A percentile compares a stretch with the other conserved stretches of the same genome.
Evolutionary conservation across 2,888 invertebrate genomes (phyloP).

Genomic region (Ormyrus nitidulus): DNA sequence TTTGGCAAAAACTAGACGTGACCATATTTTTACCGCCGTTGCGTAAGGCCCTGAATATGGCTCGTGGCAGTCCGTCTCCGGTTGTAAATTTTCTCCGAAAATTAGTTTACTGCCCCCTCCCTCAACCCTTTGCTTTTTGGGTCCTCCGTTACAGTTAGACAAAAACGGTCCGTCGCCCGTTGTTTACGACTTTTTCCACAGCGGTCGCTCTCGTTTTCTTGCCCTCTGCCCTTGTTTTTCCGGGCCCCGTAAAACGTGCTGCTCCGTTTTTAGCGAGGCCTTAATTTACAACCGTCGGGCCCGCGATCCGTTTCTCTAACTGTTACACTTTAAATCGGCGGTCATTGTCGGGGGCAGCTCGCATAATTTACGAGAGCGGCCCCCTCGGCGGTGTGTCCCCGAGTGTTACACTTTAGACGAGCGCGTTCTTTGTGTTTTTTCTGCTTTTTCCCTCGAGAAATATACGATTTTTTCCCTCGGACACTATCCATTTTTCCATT

Average conservation of each 20-base stretch:
- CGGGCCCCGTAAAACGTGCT: constrained; percentile 31
- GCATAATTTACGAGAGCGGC: constrained; percentile 64
- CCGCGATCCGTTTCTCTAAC: constrained; percentile 66
- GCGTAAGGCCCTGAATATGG: constrained; percentile 55
- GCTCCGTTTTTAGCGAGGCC: constrained; percentile 58
- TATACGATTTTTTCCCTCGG: too few relatives aligned
- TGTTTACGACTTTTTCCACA: constrained; percentile 56
- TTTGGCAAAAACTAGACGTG: constrained; percentile 18
- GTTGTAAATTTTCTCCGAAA: constrained; percentile 68
- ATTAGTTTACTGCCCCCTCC: constrained; percentile 63
- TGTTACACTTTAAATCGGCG: constrained; percentile 72
- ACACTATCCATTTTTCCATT: not conserved
- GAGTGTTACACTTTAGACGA: constrained; percentile 64
- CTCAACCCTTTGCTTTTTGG: constrained; percentile 63
- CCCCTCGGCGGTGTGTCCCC: constrained; percentile 14
- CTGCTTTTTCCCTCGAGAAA: too few relatives aligned
- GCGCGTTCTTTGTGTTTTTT: constrained; percentile 4
- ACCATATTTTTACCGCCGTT: constrained; percentile 62
- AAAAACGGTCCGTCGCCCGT: constrained; percentile 61
- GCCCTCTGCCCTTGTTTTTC: constrained; percentile 42
- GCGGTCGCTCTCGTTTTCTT: constrained; percentile 5
- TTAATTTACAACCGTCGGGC: constrained; percentile 69
- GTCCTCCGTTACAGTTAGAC: constrained; percentile 63
- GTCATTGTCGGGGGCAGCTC: constrained; percentile 58
- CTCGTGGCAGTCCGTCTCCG: constrained; percentile 58